Evolutionary conservation across 2,113 vertebrate species (phyloP).

Genomic region (Lophotis ruficrista): DNA sequence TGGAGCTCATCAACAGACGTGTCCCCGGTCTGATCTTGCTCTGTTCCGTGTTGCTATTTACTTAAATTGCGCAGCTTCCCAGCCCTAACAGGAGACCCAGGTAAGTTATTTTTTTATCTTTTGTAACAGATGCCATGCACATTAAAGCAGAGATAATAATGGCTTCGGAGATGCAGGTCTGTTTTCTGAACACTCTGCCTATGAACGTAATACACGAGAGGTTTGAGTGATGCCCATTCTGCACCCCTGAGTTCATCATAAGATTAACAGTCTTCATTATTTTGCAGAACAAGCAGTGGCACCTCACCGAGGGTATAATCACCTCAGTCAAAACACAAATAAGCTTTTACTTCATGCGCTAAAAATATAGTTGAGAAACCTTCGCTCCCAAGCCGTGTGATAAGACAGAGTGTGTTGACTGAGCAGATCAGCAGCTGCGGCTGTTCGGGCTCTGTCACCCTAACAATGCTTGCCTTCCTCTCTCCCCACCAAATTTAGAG

Average conservation of each 20-base stretch:
- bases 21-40: neutral
- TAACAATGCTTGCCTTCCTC: neutral
- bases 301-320: slow-evolving; percentile 32
- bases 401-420: slow-evolving; percentile 35
- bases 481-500: slow-evolving; percentile 60
- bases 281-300: slow-evolving; percentile 57
- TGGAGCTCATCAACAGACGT: neutral
- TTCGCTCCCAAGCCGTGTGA: slow-evolving; percentile 29
- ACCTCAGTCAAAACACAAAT: slow-evolving; percentile 41
- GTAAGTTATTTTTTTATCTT: neutral
- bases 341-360: slow-evolving; percentile 36
- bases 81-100: neutral
- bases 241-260: slow-evolving; percentile 50
- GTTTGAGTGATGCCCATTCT: slow-evolving; percentile 3
- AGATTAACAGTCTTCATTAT: slow-evolving; percentile 62
- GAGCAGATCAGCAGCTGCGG: slow-evolving; percentile 37
- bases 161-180: neutral
- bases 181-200: slow-evolving; percentile 26
- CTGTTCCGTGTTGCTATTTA: neutral
- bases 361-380: slow-evolving; percentile 62
- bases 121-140: neutral
- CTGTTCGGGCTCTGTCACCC: slow-evolving; percentile 6
- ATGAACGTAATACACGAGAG: neutral
- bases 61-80: neutral
- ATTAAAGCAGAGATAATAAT: neutral